These are phyloP conservation scores for Nasonia giraulti DNA, from an alignment of 1,140 invertebrate species.

Conservation along the genomic window DNA sequence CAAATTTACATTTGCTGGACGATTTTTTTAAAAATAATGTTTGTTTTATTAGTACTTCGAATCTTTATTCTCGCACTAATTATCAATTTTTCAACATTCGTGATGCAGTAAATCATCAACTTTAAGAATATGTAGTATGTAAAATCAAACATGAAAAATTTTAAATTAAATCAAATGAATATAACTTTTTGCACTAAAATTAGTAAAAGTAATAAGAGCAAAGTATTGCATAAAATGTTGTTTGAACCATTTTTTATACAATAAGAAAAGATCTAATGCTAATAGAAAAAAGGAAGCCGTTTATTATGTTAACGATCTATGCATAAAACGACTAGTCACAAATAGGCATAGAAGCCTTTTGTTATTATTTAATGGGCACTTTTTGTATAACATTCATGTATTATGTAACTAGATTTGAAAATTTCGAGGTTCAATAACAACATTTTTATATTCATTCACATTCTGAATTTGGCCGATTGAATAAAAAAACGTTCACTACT, in stretches of 20 bases:
- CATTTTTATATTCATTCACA: background rate
- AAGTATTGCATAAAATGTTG: background rate
- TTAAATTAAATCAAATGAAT: background rate
- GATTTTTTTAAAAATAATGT: no score
- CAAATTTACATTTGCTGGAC: no score
- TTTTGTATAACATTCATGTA: background rate
- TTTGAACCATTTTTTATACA: background rate
- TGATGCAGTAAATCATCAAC: background rate
- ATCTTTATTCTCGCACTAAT: no score
- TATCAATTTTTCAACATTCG: no score
- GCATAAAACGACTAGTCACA: constrained; percentile 22
- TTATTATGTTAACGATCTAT: constrained; percentile 7
- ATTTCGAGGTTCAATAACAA: no score
- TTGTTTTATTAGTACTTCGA: no score
- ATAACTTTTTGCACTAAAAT: background rate
- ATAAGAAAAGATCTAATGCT: background rate
- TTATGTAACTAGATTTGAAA: background rate
- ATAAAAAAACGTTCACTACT: background rate
- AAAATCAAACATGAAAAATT: background rate
- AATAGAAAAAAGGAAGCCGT: background rate
- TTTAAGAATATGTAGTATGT: background rate
- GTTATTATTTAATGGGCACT: constrained; percentile 28
- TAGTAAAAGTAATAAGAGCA: background rate
- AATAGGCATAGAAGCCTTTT: background rate
- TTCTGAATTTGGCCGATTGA: background rate